These are phyloP conservation scores for Fragariocoptes setiger DNA, from an alignment of 1,140 invertebrate genomes.

Conservation along the genomic window DNA sequence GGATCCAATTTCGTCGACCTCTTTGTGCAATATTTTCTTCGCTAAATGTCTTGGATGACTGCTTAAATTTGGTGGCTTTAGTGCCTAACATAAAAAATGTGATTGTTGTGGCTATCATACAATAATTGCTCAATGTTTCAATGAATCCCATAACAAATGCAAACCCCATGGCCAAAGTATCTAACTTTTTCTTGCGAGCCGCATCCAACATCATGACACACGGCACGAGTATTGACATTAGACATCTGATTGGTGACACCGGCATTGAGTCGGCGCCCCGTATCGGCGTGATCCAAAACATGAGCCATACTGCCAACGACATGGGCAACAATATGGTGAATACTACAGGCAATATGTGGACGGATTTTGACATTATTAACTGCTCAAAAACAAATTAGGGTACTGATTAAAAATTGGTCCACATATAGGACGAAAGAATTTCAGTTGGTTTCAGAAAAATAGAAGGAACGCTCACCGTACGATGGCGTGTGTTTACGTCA, in stretches of 20 bases:
- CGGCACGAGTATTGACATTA: neutral
- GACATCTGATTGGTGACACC: neutral
- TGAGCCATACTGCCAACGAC: neutral
- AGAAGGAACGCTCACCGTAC: too few species aligned
- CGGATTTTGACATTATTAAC: too few species aligned
- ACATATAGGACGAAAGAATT: too few species aligned
- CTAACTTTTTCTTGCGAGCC: neutral
- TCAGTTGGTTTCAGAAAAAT: too few species aligned
- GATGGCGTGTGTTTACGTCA: too few species aligned
- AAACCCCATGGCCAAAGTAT: neutral
- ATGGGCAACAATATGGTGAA: neutral
- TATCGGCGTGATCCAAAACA: neutral
- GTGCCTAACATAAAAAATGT: conserved; percentile 49
- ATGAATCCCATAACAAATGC: conserved; percentile 40
- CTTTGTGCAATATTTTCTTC: conserved; percentile 50
- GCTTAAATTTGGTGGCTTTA: conserved; percentile 41
- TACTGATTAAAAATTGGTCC: too few species aligned
- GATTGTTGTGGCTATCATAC: conserved; percentile 35
- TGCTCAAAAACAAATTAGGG: too few species aligned
- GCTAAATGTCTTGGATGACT: conserved; percentile 31
- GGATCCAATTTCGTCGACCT: conserved; percentile 59
- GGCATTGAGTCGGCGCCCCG: neutral
- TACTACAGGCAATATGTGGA: neutral
- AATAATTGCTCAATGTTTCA: conserved; percentile 39
- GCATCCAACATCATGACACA: neutral